A percentile compares a stretch with the other conserved stretches of the same genome.
phyloP scores from a whole-genome alignment of 2,113 vertebrate genomes.

The Antigone vipio region DNA sequence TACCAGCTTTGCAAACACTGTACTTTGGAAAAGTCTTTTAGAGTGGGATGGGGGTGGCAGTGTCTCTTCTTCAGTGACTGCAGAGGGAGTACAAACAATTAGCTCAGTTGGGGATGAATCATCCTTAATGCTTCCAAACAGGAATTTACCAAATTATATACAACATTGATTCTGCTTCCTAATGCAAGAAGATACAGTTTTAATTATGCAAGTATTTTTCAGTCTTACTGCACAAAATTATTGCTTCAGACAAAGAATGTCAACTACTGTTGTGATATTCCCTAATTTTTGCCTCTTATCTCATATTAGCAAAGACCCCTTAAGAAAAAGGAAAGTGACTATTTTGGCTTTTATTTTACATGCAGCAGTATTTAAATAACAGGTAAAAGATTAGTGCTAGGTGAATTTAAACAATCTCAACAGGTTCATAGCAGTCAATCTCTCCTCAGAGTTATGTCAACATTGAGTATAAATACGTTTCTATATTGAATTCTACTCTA shows the following conservation, averaged over 20 bases:
- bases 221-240: background rate
- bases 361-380: background rate
- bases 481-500: background rate
- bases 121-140: slow-evolving; percentile 8
- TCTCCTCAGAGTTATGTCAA: background rate
- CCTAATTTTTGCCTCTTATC: background rate
- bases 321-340: background rate
- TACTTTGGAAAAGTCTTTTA: background rate
- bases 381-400: background rate
- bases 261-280: background rate
- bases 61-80: background rate
- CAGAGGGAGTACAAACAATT: background rate
- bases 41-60: background rate
- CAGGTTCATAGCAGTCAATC: background rate
- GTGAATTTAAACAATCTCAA: background rate
- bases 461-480: background rate
- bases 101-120: background rate
- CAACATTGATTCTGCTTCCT: background rate
- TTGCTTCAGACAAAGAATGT: background rate
- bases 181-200: background rate
- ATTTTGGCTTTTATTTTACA: background rate
- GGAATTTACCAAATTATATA: slow-evolving; percentile 17
- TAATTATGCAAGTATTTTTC: slow-evolving; percentile 1
- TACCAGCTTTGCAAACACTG: background rate
- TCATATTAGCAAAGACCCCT: background rate